A percentile compares a stretch with the other conserved stretches of the same genome.
Conservation (phyloP, 2,797 vertebrate genomes). For the Chelidonichthys spinosus region DNA sequence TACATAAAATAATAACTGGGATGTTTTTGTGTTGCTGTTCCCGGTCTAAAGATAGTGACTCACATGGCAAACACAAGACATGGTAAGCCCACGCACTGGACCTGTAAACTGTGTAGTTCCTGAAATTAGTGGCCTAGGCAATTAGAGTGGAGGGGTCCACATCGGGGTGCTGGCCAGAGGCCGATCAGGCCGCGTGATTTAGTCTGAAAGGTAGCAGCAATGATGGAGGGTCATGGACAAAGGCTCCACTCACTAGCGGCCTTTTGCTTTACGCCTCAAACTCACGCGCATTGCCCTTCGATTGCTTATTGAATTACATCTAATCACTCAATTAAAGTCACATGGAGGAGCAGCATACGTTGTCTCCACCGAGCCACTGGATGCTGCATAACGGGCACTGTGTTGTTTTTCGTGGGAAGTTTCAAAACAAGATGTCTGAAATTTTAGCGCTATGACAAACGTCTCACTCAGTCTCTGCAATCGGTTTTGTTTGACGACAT, state of each 20-base stretch:
- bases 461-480: constrained; percentile 38
- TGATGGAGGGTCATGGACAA: constrained; percentile 76
- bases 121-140: constrained; percentile 68
- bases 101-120: constrained; percentile 64
- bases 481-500: constrained; percentile 17
- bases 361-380: constrained; percentile 62
- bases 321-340: constrained; percentile 88
- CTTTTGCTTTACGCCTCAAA: constrained; percentile 84
- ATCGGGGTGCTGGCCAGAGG: constrained; percentile 69
- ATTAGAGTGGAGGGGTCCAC: constrained; percentile 68
- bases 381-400: constrained; percentile 69
- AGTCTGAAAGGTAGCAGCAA: constrained; percentile 75
- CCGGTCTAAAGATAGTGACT: constrained; percentile 74
- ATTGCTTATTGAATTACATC: constrained; percentile 86
- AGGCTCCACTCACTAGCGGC: constrained; percentile 77
- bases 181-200: constrained; percentile 73
- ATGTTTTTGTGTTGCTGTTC: constrained; percentile 60
- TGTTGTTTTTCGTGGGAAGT: constrained; percentile 81
- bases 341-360: constrained; percentile 80
- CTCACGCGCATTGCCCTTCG: constrained; percentile 81
- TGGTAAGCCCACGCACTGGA: constrained; percentile 51
- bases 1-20: constrained; percentile 58
- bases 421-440: constrained; percentile 79
- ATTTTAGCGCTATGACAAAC: constrained; percentile 55
- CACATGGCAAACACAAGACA: constrained; percentile 80